A percentile compares a stretch with the other conserved stretches of the same genome.
phyloP scores from a whole-genome alignment of 2,797 vertebrate species.

The Chromis chromis region DNA sequence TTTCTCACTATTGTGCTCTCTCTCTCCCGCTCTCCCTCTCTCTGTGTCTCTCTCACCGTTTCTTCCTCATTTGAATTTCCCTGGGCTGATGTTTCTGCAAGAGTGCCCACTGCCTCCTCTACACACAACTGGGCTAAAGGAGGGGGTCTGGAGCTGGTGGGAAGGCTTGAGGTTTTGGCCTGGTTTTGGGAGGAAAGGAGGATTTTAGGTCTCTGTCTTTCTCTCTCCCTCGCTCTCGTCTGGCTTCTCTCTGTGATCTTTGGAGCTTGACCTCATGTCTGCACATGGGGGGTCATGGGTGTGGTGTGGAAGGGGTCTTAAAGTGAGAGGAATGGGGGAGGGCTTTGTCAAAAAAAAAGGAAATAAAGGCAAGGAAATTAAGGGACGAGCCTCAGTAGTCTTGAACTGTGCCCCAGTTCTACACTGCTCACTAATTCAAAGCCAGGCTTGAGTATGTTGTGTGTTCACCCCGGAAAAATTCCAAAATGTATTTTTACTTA shows the following conservation, averaged over 20 bases:
- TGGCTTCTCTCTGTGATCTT: slow-evolving; percentile 86
- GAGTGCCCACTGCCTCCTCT: slow-evolving; percentile 88
- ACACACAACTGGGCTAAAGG: slow-evolving; percentile 77
- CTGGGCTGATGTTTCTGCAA: slow-evolving; percentile 97
- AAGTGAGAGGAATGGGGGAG: slow-evolving; percentile 59
- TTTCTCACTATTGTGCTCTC: slow-evolving; percentile 87
- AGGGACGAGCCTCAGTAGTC: slow-evolving; percentile 64
- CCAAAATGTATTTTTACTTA: slow-evolving; percentile 1
- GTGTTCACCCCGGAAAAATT: slow-evolving; percentile 5
- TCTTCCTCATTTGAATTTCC: slow-evolving; percentile 93
- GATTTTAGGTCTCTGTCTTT: slow-evolving; percentile 74
- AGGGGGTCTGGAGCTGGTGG: slow-evolving; percentile 75
- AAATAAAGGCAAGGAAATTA: slow-evolving; percentile 73
- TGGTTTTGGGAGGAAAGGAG: slow-evolving; percentile 76
- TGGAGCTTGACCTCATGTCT: slow-evolving; percentile 87
- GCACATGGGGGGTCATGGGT: slow-evolving; percentile 82
- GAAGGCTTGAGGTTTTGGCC: slow-evolving; percentile 78
- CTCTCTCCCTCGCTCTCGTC: slow-evolving; percentile 65
- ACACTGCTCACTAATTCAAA: slow-evolving; percentile 41
- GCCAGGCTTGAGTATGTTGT: slow-evolving; percentile 15
- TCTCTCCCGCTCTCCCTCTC: slow-evolving; percentile 63
- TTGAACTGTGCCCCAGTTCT: slow-evolving; percentile 55
- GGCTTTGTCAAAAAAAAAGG: slow-evolving; percentile 44
- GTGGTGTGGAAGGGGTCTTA: slow-evolving; percentile 74
- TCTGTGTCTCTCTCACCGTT: slow-evolving; percentile 73